A percentile compares a stretch with the other conserved stretches of the same genome.
Conservation (phyloP, 2,888 invertebrate species). For the Danaus chrysippus region DNA sequence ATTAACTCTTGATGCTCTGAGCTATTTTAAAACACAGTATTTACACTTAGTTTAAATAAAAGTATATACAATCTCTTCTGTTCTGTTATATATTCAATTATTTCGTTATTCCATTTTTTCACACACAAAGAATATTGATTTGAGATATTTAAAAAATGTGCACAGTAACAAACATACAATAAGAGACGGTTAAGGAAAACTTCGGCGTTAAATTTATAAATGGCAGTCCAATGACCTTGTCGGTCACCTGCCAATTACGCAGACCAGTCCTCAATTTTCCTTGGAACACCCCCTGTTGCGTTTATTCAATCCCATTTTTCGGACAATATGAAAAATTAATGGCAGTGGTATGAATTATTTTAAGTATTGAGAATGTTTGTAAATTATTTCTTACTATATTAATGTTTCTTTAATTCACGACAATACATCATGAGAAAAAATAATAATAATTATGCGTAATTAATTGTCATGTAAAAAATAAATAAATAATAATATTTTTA, state of each 20-base stretch:
- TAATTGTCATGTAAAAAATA: too few relatives aligned
- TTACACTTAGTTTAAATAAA: too few relatives aligned
- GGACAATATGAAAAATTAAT: slow-evolving; percentile 30
- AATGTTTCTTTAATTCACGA: too few relatives aligned
- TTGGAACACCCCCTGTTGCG: slow-evolving; percentile 29
- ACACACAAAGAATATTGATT: too few relatives aligned
- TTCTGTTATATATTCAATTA: too few relatives aligned
- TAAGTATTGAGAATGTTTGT: too few relatives aligned
- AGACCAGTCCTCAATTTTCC: slow-evolving; percentile 34
- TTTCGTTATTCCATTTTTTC: too few relatives aligned
- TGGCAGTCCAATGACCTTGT: slow-evolving; percentile 24
- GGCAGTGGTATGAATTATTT: slow-evolving; percentile 1
- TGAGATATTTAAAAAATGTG: neutral
- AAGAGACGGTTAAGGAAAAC: neutral
- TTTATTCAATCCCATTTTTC: slow-evolving; percentile 26
- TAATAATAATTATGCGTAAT: too few relatives aligned
- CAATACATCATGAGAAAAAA: too few relatives aligned
- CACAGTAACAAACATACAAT: neutral
- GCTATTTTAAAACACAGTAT: neutral
- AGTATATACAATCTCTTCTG: too few relatives aligned
- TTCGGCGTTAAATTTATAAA: neutral
- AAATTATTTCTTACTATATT: too few relatives aligned
- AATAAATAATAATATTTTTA: too few relatives aligned
- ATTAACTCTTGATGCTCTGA: neutral
- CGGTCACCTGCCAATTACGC: slow-evolving; percentile 40